Percentiles rank a stretch among this genome's conserved stretches.
Evolutionary conservation across 1,140 invertebrate species (phyloP).

Genomic region (Anagrus nilaparvatae): DNA sequence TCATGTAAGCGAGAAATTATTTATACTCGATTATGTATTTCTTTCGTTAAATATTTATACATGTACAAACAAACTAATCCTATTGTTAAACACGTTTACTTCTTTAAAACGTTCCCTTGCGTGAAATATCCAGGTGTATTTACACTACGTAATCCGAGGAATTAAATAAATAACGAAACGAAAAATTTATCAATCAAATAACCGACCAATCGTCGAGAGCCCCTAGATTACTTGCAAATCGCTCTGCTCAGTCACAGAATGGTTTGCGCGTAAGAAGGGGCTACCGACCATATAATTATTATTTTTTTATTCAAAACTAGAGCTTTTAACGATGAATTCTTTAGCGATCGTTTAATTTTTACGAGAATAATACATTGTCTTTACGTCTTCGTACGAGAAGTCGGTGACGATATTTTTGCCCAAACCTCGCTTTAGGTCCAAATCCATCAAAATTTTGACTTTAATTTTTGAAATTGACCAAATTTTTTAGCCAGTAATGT

Average conservation of each 20-base stretch:
- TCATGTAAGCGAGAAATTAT: conserved; percentile 40
- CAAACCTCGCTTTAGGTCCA: too few relatives aligned
- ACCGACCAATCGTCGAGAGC: conserved; percentile 33
- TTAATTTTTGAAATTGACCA: too few relatives aligned
- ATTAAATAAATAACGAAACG: conserved; percentile 42
- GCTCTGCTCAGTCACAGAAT: too few relatives aligned
- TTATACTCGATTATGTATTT: too few relatives aligned
- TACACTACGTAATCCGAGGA: conserved; percentile 43
- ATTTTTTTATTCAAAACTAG: too few relatives aligned
- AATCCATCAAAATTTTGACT: too few relatives aligned
- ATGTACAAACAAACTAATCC: conserved; percentile 46
- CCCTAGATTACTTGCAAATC: conserved; percentile 23
- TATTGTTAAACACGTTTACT: conserved; percentile 42
- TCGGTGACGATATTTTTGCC: too few relatives aligned
- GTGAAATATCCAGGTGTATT: conserved; percentile 41
- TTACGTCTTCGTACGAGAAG: too few relatives aligned
- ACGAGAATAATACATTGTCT: too few relatives aligned
- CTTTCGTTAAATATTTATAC: too few relatives aligned
- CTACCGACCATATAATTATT: conserved; percentile 28
- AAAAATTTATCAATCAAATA: conserved; percentile 27
- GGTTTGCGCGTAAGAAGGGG: conserved; percentile 22
- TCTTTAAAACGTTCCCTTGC: conserved; percentile 40
- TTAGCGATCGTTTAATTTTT: conserved; percentile 32
- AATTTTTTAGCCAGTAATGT: not conserved
- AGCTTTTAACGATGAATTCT: conserved; percentile 41